Conservation (phyloP, 2,888 invertebrate genomes). For the Busseola fusca region DNA sequence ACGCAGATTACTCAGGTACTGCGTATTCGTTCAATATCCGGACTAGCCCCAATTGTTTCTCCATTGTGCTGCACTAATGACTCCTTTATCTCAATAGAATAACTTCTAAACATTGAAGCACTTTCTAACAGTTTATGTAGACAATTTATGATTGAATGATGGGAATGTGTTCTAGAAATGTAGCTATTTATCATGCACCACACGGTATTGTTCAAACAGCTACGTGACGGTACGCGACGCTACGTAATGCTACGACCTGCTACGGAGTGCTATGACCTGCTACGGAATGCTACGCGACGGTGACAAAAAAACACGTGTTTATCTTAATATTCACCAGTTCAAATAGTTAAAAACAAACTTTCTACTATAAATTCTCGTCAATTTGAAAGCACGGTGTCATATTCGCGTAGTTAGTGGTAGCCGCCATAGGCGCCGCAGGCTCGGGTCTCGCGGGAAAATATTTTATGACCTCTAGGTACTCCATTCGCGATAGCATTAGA, state of each 20-base stretch:
- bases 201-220: neutral
- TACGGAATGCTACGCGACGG: constrained; percentile 18
- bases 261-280: constrained; percentile 23
- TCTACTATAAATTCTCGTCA: neutral
- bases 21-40: constrained; percentile 22
- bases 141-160: neutral
- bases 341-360: neutral
- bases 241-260: constrained; percentile 29
- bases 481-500: no score
- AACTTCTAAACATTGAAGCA: constrained; percentile 24
- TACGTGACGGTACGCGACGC: constrained; percentile 11
- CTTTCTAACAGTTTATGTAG: constrained; percentile 7
- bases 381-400: neutral
- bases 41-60: constrained; percentile 41
- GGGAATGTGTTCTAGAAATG: neutral
- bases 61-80: constrained; percentile 38
- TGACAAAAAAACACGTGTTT: neutral
- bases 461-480: no score
- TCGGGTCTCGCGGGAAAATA: neutral
- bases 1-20: constrained; percentile 36
- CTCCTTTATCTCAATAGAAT: constrained; percentile 31
- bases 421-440: no score
- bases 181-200: neutral
- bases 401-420: neutral
- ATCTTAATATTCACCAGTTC: neutral